These are phyloP conservation scores for Spodoptera litura DNA, from an alignment of 1,140 invertebrate species.

Conservation along the genomic window DNA sequence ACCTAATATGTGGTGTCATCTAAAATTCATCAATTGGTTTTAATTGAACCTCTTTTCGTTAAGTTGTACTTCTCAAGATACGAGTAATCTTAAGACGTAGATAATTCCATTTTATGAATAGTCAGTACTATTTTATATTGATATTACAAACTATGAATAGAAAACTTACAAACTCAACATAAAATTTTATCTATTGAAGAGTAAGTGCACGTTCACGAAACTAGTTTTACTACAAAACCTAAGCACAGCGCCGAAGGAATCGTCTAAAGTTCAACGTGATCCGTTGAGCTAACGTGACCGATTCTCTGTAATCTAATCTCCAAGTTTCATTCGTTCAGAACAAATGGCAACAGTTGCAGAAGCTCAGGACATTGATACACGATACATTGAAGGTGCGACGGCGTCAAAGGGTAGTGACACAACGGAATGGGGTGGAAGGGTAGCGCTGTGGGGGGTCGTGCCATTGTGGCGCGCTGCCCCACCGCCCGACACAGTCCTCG, in stretches of 20 bases:
- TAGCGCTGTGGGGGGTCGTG: constrained; percentile 75
- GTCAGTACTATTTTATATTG: no score
- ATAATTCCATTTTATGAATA: no score
- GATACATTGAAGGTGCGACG: constrained; percentile 62
- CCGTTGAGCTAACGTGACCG: constrained; percentile 30
- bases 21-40: no score
- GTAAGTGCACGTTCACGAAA: background rate
- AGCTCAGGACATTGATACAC: constrained; percentile 26
- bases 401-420: constrained; percentile 69
- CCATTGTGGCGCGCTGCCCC: constrained; percentile 72
- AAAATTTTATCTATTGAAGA: background rate
- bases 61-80: no score
- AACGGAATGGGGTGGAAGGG: constrained; percentile 67
- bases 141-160: no score
- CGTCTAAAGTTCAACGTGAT: constrained; percentile 16
- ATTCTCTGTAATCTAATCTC: constrained; percentile 25
- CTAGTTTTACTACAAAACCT: constrained; percentile 2
- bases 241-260: background rate
- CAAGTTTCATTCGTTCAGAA: constrained; percentile 32
- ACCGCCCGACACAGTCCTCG: constrained; percentile 66
- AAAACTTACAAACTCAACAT: background rate
- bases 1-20: no score
- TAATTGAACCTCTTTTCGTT: no score
- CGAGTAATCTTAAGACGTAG: no score
- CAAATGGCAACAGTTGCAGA: constrained; percentile 32